Percentiles rank a stretch among this genome's conserved stretches.
These are phyloP conservation scores for Ascidia mentula DNA, from an alignment of 23 tunicate genomes.

Conservation along the genomic window DNA sequence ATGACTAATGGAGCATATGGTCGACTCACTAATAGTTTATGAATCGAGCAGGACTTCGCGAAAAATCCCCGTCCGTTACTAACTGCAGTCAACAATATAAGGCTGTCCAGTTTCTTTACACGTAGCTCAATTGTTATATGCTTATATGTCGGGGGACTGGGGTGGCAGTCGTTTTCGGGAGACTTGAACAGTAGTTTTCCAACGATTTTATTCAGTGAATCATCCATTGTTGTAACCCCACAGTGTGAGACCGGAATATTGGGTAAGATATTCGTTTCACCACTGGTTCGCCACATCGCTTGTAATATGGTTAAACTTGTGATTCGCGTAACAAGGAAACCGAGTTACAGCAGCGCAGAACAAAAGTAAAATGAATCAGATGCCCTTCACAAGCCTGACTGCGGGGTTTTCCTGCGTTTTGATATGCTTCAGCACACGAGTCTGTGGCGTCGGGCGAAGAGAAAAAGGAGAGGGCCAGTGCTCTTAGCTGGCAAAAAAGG, in stretches of 20 bases:
- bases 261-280: background rate
- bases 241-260: background rate
- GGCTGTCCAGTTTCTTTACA: no score
- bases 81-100: no score
- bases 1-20: background rate
- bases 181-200: no score
- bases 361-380: background rate
- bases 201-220: no score
- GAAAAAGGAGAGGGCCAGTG: background rate
- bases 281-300: background rate
- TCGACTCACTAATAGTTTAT: background rate
- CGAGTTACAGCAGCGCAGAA: background rate
- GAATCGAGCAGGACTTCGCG: background rate
- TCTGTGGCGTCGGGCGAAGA: background rate
- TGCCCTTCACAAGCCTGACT: background rate
- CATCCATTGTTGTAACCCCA: no score
- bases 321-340: background rate
- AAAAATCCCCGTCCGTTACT: background rate
- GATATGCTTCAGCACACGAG: conserved; percentile 4
- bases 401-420: background rate
- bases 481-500: background rate
- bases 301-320: background rate
- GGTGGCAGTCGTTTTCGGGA: no score
- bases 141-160: no score
- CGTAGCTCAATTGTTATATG: no score